These are phyloP conservation scores for Amphiura filiformis DNA, from an alignment of 35 echinoderm and acorn worm species.

Conservation along the genomic window DNA sequence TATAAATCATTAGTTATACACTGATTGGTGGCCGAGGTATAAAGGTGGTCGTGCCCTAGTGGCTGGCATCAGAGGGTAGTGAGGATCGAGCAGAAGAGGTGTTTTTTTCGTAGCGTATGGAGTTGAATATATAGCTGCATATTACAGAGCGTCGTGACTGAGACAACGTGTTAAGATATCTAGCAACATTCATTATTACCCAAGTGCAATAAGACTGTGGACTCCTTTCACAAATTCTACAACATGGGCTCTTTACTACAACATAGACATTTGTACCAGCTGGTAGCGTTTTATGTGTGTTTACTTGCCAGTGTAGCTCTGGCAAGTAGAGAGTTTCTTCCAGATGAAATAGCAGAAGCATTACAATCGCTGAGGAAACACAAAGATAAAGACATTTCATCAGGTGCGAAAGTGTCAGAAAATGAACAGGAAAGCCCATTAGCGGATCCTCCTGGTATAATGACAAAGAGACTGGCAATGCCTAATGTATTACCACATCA, in stretches of 20 bases:
- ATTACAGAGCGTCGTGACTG: background rate
- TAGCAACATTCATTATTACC: background rate
- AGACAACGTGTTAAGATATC: background rate
- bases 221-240: background rate
- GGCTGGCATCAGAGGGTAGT: background rate
- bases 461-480: background rate
- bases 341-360: slow-evolving; percentile 9
- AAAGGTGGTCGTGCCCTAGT: background rate
- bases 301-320: background rate
- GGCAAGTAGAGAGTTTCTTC: background rate
- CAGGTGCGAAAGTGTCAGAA: background rate
- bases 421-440: background rate
- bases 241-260: background rate
- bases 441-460: background rate
- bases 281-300: background rate
- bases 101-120: background rate
- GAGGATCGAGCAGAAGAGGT: background rate
- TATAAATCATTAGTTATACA: background rate
- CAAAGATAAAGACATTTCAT: background rate
- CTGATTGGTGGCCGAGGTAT: background rate
- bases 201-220: background rate
- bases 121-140: background rate
- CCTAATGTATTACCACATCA: background rate
- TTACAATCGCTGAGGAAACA: slow-evolving; percentile 3
- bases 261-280: background rate